Conservation (phyloP, 2,797 vertebrate genomes). For the Darevskia nairensis region DNA sequence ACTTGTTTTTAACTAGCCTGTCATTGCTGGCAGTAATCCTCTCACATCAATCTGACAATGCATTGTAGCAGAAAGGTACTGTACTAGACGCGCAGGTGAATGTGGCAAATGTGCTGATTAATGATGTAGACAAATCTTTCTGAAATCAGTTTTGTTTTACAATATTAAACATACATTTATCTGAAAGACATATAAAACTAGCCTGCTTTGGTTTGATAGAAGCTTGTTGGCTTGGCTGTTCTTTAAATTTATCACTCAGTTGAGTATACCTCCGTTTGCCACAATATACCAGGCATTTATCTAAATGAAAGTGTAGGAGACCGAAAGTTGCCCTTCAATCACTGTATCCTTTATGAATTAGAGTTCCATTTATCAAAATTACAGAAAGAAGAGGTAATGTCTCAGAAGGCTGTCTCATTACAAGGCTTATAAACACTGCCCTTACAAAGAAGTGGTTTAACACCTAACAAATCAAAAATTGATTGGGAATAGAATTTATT, state of each 20-base stretch:
- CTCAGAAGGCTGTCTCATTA: constrained; percentile 84
- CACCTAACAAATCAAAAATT: constrained; percentile 85
- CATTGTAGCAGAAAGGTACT: constrained; percentile 13
- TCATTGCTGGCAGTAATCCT: constrained; percentile 9
- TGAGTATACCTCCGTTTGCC: constrained; percentile 69
- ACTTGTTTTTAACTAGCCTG: background rate
- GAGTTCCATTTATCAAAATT: constrained; percentile 89
- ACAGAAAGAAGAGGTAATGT: constrained; percentile 81
- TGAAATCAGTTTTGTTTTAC: constrained; percentile 47
- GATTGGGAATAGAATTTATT: constrained; percentile 81
- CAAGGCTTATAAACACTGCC: constrained; percentile 84
- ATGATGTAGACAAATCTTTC: constrained; percentile 48
- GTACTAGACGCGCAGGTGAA: constrained; percentile 37
- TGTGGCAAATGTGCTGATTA: constrained; percentile 54
- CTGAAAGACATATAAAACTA: constrained; percentile 54
- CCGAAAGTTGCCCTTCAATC: constrained; percentile 81
- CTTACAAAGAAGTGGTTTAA: constrained; percentile 84
- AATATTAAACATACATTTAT: constrained; percentile 61
- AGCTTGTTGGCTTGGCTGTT: constrained; percentile 56
- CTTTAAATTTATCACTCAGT: constrained; percentile 68
- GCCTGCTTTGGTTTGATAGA: constrained; percentile 42
- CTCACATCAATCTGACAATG: constrained; percentile 45
- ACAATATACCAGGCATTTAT: constrained; percentile 77
- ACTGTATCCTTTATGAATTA: constrained; percentile 85
- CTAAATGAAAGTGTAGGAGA: constrained; percentile 83